Base-by-base conservation (phyloP, 2,797 vertebrate species). In the Kryptolebias ocellatus region DNA sequence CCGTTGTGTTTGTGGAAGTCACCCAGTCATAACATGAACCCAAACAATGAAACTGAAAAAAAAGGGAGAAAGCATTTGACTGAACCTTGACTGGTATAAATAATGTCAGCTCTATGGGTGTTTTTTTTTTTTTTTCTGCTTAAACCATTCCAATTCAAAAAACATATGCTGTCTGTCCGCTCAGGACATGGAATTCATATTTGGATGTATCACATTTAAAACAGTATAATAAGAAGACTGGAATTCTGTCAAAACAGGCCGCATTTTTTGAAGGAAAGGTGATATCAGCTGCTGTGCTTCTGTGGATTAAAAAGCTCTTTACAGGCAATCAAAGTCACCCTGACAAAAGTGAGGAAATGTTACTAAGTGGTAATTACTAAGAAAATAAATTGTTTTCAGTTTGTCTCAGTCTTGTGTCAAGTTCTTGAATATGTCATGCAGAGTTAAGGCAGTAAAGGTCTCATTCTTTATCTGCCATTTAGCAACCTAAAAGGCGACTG, bases 131-230 rank as follows among this genome's bases (percentile, higher is more conserved):
- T 83, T 87, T 76, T 83, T 89, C 87, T 74, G 76, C 75, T 84
- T 54, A 54, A 80, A 76, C 66, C 70, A 77, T 85, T 87, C 84
- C 75, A 83, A 93, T 92, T 71, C 70, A 76, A 90, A 92, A 92
- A 93, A 84, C 93, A 94, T 72, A 92, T 95, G 92, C 74, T 75
- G 89, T 83, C 87, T 79, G 58, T 90, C 61, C 66, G 24, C 90
- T 79, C 77, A 68, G 71, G 87, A 91, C 85, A 85, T 87, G 89
- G 84, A 69, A 92, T 91, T 92, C 78, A 77, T 89, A 92, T 91
- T 90, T 84, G 87, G 80, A 87, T 85, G 86, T 87, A 90, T 92
- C 89, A 82, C 70, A 83, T 90, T 90, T 81, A 87, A 86, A 79
- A 72, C 60, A 60, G 79, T 82, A 87, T 83, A 86, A 87, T 81